Base-by-base conservation (phyloP, 92 coral and sea anemone species). In the Epizoanthus ramosus region DNA sequence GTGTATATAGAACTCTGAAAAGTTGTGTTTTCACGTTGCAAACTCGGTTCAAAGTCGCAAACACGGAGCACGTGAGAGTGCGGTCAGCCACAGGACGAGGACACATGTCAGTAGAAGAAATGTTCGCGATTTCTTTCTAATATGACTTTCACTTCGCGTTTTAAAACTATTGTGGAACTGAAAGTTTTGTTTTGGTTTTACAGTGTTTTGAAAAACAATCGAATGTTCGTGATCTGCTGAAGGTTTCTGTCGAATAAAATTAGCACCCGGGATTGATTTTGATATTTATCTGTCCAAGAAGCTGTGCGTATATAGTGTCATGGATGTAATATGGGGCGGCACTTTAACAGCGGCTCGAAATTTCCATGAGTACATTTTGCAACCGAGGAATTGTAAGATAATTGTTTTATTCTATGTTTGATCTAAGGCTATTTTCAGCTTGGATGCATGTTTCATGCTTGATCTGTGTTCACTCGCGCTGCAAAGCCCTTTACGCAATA, bases 151-250 rank as follows among this genome's bases (percentile, higher is more conserved):
- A 2, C 35, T 37, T 37, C 3, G 3, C 43, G 43, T 37, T 37
- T 37, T 37, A 4, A 3, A 43, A 33, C 31, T 77, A 6, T 43
- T 22, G 35, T n/a, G 39, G 7, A 63, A 63, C 22, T 15, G 15
- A 41, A 13, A 43, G 37, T 5, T 77, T 77, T 61, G 82, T 77
- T 77, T 61, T 77, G 16, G 63, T 63, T 33, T 60, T 23, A 77
- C 82, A 16, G 60, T 77, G 82, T 77, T 77, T 61, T 77, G 82
- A 33, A 77, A 61, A 50, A 61, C 82, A 77, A 77, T 77, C 52
- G 82, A 21, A 61, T 23, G 60, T 19, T 61, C 82, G 19, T 43
- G 67, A 61, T 61, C 47, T 77, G 69, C 22, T 35, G 45, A 77
- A 77, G 43, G 50, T n/a, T 61, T 77, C 58, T 57, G 70, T 60